Conservation (phyloP, 2,113 vertebrate species). For the Scomber scombrus region DNA sequence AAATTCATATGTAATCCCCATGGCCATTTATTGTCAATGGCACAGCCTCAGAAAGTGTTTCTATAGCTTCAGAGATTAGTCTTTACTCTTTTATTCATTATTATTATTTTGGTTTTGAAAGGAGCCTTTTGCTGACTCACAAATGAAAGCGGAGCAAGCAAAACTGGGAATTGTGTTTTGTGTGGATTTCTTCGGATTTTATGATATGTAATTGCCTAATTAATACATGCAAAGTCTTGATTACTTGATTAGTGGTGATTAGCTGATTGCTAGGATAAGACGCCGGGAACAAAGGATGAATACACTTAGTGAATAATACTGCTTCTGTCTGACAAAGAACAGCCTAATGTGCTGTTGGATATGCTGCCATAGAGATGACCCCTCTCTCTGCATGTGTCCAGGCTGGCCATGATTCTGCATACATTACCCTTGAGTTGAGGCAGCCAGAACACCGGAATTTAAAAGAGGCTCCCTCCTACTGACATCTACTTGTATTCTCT, state of each 20-base stretch:
- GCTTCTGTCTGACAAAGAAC: slow-evolving; percentile 62
- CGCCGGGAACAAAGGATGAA: slow-evolving; percentile 65
- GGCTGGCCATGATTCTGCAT: slow-evolving; percentile 78
- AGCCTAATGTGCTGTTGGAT: slow-evolving; percentile 66
- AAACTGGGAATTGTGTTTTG: slow-evolving; percentile 27
- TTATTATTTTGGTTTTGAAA: slow-evolving; percentile 34
- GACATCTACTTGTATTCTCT: slow-evolving; percentile 58
- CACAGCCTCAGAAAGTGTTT: slow-evolving; percentile 19
- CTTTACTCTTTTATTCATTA: slow-evolving; percentile 8
- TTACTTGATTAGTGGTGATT: slow-evolving; percentile 75
- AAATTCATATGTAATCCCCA: slow-evolving; percentile 7
- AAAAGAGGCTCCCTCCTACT: slow-evolving; percentile 65
- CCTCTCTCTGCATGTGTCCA: slow-evolving; percentile 77
- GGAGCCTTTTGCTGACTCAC: slow-evolving; percentile 16
- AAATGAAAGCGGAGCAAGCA: slow-evolving; percentile 2
- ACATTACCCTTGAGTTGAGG: slow-evolving; percentile 81
- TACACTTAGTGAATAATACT: slow-evolving; percentile 64
- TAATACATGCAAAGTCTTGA: slow-evolving; percentile 72
- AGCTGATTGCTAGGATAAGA: slow-evolving; percentile 66
- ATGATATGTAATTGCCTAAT: slow-evolving; percentile 61
- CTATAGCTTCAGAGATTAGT: slow-evolving; percentile 41
- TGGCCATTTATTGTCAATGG: slow-evolving; percentile 26
- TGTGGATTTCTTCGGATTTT: slow-evolving; percentile 50
- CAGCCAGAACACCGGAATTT: slow-evolving; percentile 73
- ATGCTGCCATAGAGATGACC: slow-evolving; percentile 75